A percentile compares a stretch with the other conserved stretches of the same genome.
phyloP scores from a whole-genome alignment of 2,888 invertebrate genomes.

The Kuschelorhynchus macadamiae region DNA sequence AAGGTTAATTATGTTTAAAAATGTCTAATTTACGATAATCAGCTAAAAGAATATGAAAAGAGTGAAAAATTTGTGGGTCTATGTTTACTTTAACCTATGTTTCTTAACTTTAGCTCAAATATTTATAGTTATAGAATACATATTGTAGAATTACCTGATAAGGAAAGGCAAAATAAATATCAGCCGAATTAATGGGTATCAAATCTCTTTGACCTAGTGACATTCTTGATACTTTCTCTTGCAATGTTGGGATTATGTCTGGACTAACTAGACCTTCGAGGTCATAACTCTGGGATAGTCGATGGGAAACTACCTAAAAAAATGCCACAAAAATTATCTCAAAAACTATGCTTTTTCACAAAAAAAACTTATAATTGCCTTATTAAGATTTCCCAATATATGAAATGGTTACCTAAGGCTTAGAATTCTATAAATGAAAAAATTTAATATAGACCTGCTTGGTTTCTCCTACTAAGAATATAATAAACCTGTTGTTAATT shows the following conservation, averaged over 20 bases:
- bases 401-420: background rate
- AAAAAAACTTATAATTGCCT: background rate
- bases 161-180: slow-evolving; percentile 85
- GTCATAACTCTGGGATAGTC: slow-evolving; percentile 76
- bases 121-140: background rate
- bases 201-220: slow-evolving; percentile 80
- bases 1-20: too few relatives aligned
- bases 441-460: background rate
- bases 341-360: too few relatives aligned
- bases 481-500: too few relatives aligned
- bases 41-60: too few relatives aligned
- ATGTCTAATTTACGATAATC: too few relatives aligned
- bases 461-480: too few relatives aligned
- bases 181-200: slow-evolving; percentile 76
- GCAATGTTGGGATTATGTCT: slow-evolving; percentile 77
- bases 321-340: slow-evolving; percentile 11
- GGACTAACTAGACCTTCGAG: slow-evolving; percentile 78
- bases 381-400: background rate
- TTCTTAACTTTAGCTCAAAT: too few relatives aligned
- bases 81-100: too few relatives aligned
- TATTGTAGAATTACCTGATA: slow-evolving; percentile 75
- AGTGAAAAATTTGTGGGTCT: too few relatives aligned
- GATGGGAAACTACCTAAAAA: slow-evolving; percentile 78
- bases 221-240: slow-evolving; percentile 76
- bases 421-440: too few relatives aligned